These are phyloP conservation scores for Heliconius nattereri DNA, from an alignment of 1,140 invertebrate genomes.

Conservation along the genomic window DNA sequence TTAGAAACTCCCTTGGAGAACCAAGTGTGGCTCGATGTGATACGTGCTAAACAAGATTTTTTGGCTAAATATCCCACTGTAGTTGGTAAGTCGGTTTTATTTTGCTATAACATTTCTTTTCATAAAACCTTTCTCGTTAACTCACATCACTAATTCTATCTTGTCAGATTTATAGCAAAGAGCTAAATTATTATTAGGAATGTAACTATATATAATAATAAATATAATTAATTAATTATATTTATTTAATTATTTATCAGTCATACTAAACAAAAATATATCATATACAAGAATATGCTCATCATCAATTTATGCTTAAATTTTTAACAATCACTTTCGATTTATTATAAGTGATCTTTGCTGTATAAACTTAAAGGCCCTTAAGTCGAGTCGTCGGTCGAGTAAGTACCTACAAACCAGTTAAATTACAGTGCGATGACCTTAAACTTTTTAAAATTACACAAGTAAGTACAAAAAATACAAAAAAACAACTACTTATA, in stretches of 20 bases:
- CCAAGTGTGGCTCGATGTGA: slow-evolving; percentile 80
- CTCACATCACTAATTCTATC: background rate
- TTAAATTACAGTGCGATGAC: no score
- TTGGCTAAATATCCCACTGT: slow-evolving; percentile 81
- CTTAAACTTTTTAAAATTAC: no score
- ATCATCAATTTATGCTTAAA: background rate
- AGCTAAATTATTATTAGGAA: no score
- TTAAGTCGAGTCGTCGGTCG: no score
- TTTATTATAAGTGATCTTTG: background rate
- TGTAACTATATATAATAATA: no score
- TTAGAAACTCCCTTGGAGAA: slow-evolving; percentile 87
- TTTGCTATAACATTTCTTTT: background rate
- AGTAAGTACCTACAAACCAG: no score
- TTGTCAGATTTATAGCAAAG: background rate
- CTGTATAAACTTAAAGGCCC: background rate
- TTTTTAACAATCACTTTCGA: background rate
- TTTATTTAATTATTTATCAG: no score
- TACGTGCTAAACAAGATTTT: slow-evolving; percentile 82
- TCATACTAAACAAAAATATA: no score
- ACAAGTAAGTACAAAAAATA: no score
- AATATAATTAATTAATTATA: no score
- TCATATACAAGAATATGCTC: background rate
- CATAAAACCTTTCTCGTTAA: no score
- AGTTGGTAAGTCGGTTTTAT: slow-evolving; percentile 66
- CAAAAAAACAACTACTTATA: no score